Base-by-base conservation (phyloP, 2,888 invertebrate genomes). In the Prosopocoilus inquinatus region DNA sequence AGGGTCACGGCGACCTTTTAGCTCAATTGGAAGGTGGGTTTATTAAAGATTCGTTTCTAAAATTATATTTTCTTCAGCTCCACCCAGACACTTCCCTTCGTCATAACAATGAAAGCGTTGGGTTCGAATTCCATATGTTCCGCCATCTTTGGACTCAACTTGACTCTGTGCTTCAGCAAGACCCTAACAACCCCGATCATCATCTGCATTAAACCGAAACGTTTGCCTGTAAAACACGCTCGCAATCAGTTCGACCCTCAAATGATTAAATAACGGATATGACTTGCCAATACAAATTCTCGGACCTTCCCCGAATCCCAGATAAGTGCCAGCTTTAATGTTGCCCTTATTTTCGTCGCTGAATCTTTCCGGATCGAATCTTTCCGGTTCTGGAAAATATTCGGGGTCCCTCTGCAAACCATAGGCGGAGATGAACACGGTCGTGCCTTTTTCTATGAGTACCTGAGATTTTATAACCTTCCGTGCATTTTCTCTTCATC, bases 371-470 rank as follows among this genome's bases (percentile, higher is more conserved):
- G 70, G 70, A 20, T 63, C 54, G 44, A 63, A 72, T 56, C 64
- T 66, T n/a, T 66, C 51, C 0, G 71, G 71, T 12, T 72, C 59
- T 5, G 69, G 67, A 52, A 67, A 72, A 58, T 66, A 69, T 52
- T 68, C 59, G 35, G 66, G 64, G 56, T 71, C 70, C 12, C 62
- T 60, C 35, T 71, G 70, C 5, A 70, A 49, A 11, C 61, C 61
- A n/a, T 62, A 16, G 9, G 57, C 12, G 7, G 76, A 73, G 20
- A 78, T 64, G 3, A 67, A 53, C 1, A 77, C 60, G 1, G 65
- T 59, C 3, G 66, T 69, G 3, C 74, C 77, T 49, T 70, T 68
- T 44, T 72, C 70, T n/a, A 78, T 57, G 1, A 61, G 69, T 69
- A 7, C 63, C 67, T 1, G 75, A 73, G n/a, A 75, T 41, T 12